Percentiles rank a stretch among this genome's conserved stretches.
These are phyloP conservation scores for Drosophila mayaguana DNA, from an alignment of 2,888 invertebrate genomes.

Conservation along the genomic window DNA sequence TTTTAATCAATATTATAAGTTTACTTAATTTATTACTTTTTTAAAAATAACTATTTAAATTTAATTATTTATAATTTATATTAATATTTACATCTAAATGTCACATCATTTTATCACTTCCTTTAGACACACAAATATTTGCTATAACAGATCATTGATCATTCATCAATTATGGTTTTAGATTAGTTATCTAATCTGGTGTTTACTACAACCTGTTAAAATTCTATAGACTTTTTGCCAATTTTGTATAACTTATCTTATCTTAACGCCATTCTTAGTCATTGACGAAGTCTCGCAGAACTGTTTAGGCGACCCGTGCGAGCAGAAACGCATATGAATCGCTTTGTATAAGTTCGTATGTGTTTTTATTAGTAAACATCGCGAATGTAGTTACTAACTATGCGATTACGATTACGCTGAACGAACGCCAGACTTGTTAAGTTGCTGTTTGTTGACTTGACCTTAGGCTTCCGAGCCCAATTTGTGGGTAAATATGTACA, in stretches of 20 bases:
- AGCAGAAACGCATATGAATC: conserved; percentile 25
- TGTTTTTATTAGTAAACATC: conserved; percentile 67
- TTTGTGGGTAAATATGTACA: conserved; percentile 54
- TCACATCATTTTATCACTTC: neutral
- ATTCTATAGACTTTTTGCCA: conserved; percentile 1
- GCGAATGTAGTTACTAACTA: conserved; percentile 74
- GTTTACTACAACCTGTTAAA: neutral
- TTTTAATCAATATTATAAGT: no score
- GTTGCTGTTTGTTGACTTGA: conserved; percentile 59
- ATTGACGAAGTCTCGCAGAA: conserved; percentile 13
- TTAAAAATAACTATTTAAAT: no score
- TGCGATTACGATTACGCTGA: conserved; percentile 66
- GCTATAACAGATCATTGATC: neutral
- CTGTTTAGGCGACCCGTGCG: conserved; percentile 34
- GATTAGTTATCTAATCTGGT: conserved; percentile 27
- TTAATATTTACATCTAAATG: neutral
- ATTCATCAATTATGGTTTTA: neutral
- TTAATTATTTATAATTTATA: no score
- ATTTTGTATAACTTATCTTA: conserved; percentile 26
- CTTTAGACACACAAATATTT: neutral
- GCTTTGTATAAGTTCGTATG: conserved; percentile 53
- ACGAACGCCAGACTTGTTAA: conserved; percentile 42
- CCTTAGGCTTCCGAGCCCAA: conserved; percentile 75
- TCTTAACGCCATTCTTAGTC: conserved; percentile 19
- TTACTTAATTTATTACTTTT: no score